Conservation (phyloP, 1,140 invertebrate genomes). For the Drosophila lacteicornis region DNA sequence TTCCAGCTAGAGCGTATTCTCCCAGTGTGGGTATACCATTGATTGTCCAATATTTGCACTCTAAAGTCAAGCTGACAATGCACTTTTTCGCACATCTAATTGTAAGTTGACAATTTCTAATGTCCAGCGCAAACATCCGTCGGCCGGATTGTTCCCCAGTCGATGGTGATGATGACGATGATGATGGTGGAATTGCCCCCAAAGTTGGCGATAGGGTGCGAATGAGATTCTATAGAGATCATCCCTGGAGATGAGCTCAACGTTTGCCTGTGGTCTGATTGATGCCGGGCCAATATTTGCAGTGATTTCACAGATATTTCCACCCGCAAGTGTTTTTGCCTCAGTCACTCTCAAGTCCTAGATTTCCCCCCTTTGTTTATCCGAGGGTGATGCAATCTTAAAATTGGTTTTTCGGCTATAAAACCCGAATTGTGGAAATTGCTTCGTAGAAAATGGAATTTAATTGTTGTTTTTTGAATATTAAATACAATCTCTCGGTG, state of each 20-base stretch:
- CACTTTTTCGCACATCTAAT: slow-evolving; percentile 41
- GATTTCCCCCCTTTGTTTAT: slow-evolving; percentile 27
- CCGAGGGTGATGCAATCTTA: slow-evolving; percentile 6
- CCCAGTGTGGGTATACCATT: slow-evolving; percentile 17
- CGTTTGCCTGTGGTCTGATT: slow-evolving; percentile 48
- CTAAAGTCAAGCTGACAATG: slow-evolving; percentile 9
- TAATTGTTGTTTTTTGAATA: slow-evolving; percentile 11
- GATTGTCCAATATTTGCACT: slow-evolving; percentile 40
- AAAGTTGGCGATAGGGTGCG: slow-evolving; percentile 36
- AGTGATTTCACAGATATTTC: slow-evolving; percentile 47
- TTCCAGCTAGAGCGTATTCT: neutral
- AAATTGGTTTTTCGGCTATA: slow-evolving; percentile 33
- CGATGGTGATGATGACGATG: slow-evolving; percentile 25
- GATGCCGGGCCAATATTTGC: slow-evolving; percentile 15
- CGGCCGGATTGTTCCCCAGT: slow-evolving; percentile 23
- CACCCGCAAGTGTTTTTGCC: slow-evolving; percentile 24
- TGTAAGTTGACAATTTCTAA: slow-evolving; percentile 57
- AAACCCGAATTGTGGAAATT: slow-evolving; percentile 13
- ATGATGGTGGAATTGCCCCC: slow-evolving; percentile 19
- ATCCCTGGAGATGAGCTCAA: slow-evolving; percentile 58
- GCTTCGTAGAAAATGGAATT: slow-evolving; percentile 6
- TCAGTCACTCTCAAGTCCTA: neutral
- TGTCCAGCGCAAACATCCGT: slow-evolving; percentile 49
- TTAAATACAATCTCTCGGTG: slow-evolving; percentile 28
- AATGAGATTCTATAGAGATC: slow-evolving; percentile 53